Evolutionary conservation across 2,888 invertebrate species (phyloP), one percentile per base, ranked within the genome.

Genomic region (Helicoverpa assulta): DNA sequence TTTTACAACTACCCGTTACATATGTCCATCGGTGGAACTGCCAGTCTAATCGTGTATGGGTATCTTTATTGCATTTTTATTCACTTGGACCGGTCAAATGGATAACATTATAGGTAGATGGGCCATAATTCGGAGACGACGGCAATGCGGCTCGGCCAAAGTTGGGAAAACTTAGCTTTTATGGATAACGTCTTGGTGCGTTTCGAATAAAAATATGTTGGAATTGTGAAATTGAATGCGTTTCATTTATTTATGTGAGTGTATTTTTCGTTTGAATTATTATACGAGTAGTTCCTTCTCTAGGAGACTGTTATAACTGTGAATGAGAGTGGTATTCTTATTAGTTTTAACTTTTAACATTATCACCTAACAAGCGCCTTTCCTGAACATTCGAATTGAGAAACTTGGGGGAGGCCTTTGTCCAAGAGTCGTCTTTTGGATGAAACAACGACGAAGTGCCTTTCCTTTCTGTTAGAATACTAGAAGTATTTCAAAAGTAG

Each of bases 11-110:
- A 37, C 56, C 47, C 54, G 60, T 52, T 69, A 61, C 68, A 63
- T 47, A 69, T 57, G 54, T 50, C 67, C 29, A 59, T 69, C 51
- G 54, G 29, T 71, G 26, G 56, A 67, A 47, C 56, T 37, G 21
- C 52, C 54, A 40, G 50, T 54, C 59, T 61, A 10, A 55, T 74
- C 77, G 51, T 51, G 70, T 67, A 80, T 67, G 77, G 81, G 43
- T n/a, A 65, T 70, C 61, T 77, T 74, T 74, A 71, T 74, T 58
- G 74, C 74, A 65, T 74, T 74, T 82, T 75, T 74, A 83, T 80
- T 74, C 72, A 74, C 59, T 58, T 55, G 62, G 21, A 54, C 21
- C 64, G 70, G 74, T 63, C 70, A 59, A 78, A 71, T 69, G 74
- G 77, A 61, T 69, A 73, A 69, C 80, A 61, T 67, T 55, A 76